Base-by-base conservation (phyloP, 2,797 vertebrate genomes). In the Muraenolepis orangiensis region DNA sequence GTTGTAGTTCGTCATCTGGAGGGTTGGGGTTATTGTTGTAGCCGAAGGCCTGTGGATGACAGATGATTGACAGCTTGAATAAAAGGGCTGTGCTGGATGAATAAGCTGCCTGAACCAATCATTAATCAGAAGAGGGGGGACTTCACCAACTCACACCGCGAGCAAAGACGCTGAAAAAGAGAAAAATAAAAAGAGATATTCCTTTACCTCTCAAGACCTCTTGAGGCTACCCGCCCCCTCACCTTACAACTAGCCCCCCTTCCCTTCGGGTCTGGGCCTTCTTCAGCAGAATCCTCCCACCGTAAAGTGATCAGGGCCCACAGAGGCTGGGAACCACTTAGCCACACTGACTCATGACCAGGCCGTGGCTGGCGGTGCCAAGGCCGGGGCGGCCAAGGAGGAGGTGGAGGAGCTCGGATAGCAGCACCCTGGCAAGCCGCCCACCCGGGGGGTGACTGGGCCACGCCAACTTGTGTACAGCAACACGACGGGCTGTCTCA, bases 241-340 rank as follows among this genome's bases (percentile, higher is more conserved):
- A 51, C 46, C 16, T 20, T 20, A 20, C 46, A 51, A 42, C 51
- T 8, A 23, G 51, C 18, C 18, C 6, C 6, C n/a, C 51, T 10
- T 23, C 6, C n/a, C n/a, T 57, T 23, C 23, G 51, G 51, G 51
- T 23, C 10, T 11, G n/a, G 51, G 51, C 51, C 51, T 64, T 28
- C 57, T 8, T 26, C 10, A 13, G 57, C 79, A 83, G 70, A 76
- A 85, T 87, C 81, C 83, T 88, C 81, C 83, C 86, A 87, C 82
- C 72, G 89, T 85, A 90, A 92, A 81, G 68, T 73, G 87, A 90
- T 87, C 84, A 81, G 80, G 80, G 85, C 83, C 87, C 81, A 79
- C 74, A 74, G 87, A 89, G 88, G 89, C 87, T 82, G 82, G 80
- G 70, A n/a, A 84, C 85, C 89, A 91, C 88, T 93, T 91, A 90